Evolutionary conservation across 2,797 vertebrate species (phyloP), one percentile per base, ranked within the genome.

Genomic region (Pteronotus mesoamericanus): DNA sequence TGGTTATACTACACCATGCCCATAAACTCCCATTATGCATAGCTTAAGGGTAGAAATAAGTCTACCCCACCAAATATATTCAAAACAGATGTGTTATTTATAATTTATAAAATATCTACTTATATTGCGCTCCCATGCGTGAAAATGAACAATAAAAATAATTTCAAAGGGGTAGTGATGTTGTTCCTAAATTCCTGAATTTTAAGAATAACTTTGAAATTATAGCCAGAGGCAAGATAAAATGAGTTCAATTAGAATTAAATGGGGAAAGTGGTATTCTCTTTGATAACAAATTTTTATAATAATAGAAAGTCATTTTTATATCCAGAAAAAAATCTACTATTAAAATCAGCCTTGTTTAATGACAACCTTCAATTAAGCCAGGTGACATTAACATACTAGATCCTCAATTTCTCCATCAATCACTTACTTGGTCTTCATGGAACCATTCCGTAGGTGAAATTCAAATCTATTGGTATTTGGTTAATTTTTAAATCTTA

Each of bases 101-200:
- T 78, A 86, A 78, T 82, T 90, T 44, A 88, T 66, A 64, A 64
- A 85, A 83, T 55, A 69, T 6, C 55, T 84, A 61, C 21, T 83
- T 78, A 74, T 34, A 72, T 53, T 90, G 11, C 9, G 91, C 7
- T 26, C 2, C 26, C 74, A 78, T 75, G 86, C 39, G 78, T 84
- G 61, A 96, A 96, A 96, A 75, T 95, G 69, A 94, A 87, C 44
- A 66, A 92, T 89, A 92, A 96, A 94, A 89, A 86, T 84, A 90
- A 78, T 83, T 89, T 86, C 64, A 95, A 82, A 69, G 29, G 21
- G 42, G 61, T 55, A 10, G 55, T 79, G 44, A 77, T 79, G 90
- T 94, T 86, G 48, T 51, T 90, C 29, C 18, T 94, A 86, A 93
- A 84, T 86, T 89, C n/a, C n/a, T 9, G 32, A 68, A 90, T 94